Percentiles rank a stretch among this genome's conserved stretches.
Evolutionary conservation across 2,888 invertebrate species (phyloP).

Genomic region (Helicoverpa assulta): DNA sequence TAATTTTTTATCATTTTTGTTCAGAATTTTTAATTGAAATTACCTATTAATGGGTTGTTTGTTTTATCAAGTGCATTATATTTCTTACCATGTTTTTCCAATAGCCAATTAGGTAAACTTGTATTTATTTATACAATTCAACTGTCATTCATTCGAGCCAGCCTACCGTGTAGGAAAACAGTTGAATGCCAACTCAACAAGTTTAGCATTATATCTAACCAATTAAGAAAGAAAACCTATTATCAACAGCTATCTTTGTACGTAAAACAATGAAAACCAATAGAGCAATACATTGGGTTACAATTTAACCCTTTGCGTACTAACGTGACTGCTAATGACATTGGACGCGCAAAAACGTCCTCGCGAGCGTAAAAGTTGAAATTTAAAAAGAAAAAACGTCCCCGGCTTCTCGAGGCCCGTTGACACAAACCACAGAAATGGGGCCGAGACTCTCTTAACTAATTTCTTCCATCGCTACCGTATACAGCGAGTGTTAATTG

Average conservation of each 20-base stretch:
- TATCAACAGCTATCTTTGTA: slow-evolving; percentile 21
- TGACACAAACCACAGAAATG: slow-evolving; percentile 81
- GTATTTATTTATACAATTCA: slow-evolving; percentile 25
- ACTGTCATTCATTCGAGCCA: slow-evolving; percentile 22
- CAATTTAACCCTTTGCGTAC: slow-evolving; percentile 67
- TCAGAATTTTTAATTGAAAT: background rate
- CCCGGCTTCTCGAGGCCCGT: slow-evolving; percentile 69
- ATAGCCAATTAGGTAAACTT: slow-evolving; percentile 1
- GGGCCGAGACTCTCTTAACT: slow-evolving; percentile 82
- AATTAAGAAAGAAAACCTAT: slow-evolving; percentile 44
- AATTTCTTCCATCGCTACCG: slow-evolving; percentile 88
- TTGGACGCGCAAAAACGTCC: slow-evolving; percentile 45
- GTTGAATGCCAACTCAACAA: slow-evolving; percentile 18
- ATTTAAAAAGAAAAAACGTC: slow-evolving; percentile 66
- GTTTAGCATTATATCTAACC: slow-evolving; percentile 21
- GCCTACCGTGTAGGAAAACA: slow-evolving; percentile 8
- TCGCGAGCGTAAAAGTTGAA: slow-evolving; percentile 60
- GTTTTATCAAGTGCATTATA: background rate
- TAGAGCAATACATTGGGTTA: slow-evolving; percentile 55
- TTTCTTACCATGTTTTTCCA: background rate
- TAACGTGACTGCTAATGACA: slow-evolving; percentile 69
- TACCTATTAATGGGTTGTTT: slow-evolving; percentile 1
- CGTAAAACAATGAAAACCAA: slow-evolving; percentile 37
- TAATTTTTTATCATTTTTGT: background rate
- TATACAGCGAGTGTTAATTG: slow-evolving; percentile 87